These are phyloP conservation scores for Auanema sp. DNA, from an alignment of 2,888 invertebrate species.

Conservation along the genomic window DNA sequence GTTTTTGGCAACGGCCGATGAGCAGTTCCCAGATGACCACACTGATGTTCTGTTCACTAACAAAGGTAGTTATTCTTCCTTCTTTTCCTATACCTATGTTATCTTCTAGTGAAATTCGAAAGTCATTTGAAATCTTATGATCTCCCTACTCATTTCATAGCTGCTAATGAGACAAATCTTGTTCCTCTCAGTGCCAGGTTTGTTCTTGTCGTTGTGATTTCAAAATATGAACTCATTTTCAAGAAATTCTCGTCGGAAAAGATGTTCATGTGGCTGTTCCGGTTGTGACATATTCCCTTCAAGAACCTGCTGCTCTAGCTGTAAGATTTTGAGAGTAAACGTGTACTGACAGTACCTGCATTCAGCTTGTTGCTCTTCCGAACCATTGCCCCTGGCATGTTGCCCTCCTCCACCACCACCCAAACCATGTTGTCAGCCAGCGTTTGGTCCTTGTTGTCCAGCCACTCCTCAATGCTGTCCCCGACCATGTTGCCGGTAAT, in stretches of 20 bases:
- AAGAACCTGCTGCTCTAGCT: slow-evolving; percentile 50
- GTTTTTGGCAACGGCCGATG: not conserved
- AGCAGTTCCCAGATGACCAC: slow-evolving; percentile 31
- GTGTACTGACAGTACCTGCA: not conserved
- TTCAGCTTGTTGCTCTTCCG: slow-evolving; percentile 46
- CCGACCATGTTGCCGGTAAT: slow-evolving; percentile 43
- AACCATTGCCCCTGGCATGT: slow-evolving; percentile 55
- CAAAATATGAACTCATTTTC: not conserved
- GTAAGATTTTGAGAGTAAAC: slow-evolving; percentile 28
- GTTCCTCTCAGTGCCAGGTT: slow-evolving; percentile 29
- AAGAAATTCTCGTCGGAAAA: slow-evolving; percentile 33
- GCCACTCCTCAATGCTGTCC: slow-evolving; percentile 55
- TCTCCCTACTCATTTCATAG: slow-evolving; percentile 43
- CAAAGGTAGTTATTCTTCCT: slow-evolving; percentile 18
- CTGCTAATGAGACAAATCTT: slow-evolving; percentile 34
- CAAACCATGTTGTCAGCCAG: slow-evolving; percentile 56
- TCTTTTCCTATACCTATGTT: no score
- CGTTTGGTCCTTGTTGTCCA: slow-evolving; percentile 57
- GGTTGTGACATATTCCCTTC: slow-evolving; percentile 57
- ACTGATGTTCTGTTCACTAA: slow-evolving; percentile 22
- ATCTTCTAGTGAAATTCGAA: slow-evolving; percentile 54
- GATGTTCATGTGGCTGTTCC: slow-evolving; percentile 57
- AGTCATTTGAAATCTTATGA: slow-evolving; percentile 37
- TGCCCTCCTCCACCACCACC: slow-evolving; percentile 59
- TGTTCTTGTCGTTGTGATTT: not conserved